Base-by-base conservation (phyloP, 2,888 invertebrate genomes). In the Bimastos eiseni region DNA sequence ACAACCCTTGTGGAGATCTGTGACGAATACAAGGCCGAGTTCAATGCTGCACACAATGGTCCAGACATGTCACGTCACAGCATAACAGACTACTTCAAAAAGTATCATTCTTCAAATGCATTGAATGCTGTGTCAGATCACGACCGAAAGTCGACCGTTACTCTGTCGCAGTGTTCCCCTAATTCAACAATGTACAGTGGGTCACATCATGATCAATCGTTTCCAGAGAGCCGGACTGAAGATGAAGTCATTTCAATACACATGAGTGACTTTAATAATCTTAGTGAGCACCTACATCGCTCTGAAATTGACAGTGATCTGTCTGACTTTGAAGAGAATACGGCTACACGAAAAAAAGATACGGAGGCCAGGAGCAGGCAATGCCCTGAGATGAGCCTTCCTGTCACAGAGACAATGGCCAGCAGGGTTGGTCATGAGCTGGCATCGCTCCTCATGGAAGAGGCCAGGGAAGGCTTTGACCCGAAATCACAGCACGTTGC, bases 231-330 rank as follows among this genome's bases (percentile, higher is more conserved):
- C 70, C 70, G n/a, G 70, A 11, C 70, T 2, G 70, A 70, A 70
- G 70, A 70, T 70, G 70, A 70, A 70, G n/a, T 13, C 11, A 70
- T 70, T 70, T 70, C 70, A 15, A 37, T 37, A 37, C 86, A 86
- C 37, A 34, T 86, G 86, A 86, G 86, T 19, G 86, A 86, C 37
- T 86, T 86, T 24, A 86, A 86, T 8, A 86, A 37, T 37, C 86
- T 86, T 33, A 37, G 86, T 19, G 86, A 86, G 8, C 36, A 8
- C 24, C 86, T 1, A 5, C 86, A 86, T 21, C 34, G 37, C 37
- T 86, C 86, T 30, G 36, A 34, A 36, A 86, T 37, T 15, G 86
- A 86, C 37, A 86, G 36, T 24, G 24, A 86, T 36, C 15, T 36
- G 24, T 36, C 86, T 36, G 86, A 86, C 37, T 86, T 86, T 1